A percentile compares a stretch with the other conserved stretches of the same genome.
Conservation (phyloP, 2,797 vertebrate genomes). For the Rhabdomys pumilio region DNA sequence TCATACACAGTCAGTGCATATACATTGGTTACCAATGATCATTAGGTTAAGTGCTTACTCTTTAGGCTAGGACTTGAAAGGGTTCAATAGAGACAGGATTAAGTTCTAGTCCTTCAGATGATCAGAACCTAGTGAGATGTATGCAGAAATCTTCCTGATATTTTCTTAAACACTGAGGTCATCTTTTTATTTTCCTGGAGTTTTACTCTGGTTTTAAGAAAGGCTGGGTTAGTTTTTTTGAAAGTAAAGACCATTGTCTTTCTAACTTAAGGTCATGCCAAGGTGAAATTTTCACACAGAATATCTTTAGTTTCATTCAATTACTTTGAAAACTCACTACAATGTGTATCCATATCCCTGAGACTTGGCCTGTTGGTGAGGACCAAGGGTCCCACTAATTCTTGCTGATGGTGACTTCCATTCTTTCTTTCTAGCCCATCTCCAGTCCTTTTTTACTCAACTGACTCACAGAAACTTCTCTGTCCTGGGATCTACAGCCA, state of each 20-base stretch:
- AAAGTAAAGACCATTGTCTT: not conserved
- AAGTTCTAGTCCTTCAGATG: not conserved
- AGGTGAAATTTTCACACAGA: constrained; percentile 41
- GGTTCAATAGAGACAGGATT: not conserved
- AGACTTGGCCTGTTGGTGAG: not conserved
- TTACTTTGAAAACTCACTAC: constrained; percentile 36
- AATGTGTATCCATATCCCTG: not conserved
- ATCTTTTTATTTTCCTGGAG: not conserved
- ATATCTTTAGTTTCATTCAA: not conserved
- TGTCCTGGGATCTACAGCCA: not conserved
- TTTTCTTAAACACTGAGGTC: not conserved
- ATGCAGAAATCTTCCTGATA: not conserved
- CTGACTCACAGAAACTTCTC: not conserved
- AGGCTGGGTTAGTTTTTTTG: constrained; percentile 11
- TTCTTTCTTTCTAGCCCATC: not conserved
- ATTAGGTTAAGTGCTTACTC: constrained; percentile 18
- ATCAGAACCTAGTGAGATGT: not conserved
- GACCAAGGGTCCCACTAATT: not conserved
- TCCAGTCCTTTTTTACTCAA: not conserved
- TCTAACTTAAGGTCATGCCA: constrained; percentile 11
- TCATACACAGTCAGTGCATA: not conserved
- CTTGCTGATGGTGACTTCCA: not conserved
- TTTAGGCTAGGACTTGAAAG: not conserved
- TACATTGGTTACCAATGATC: not conserved
- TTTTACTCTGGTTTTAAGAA: constrained; percentile 1